Conservation (phyloP, 2,113 vertebrate species). For the Struthio camelus region DNA sequence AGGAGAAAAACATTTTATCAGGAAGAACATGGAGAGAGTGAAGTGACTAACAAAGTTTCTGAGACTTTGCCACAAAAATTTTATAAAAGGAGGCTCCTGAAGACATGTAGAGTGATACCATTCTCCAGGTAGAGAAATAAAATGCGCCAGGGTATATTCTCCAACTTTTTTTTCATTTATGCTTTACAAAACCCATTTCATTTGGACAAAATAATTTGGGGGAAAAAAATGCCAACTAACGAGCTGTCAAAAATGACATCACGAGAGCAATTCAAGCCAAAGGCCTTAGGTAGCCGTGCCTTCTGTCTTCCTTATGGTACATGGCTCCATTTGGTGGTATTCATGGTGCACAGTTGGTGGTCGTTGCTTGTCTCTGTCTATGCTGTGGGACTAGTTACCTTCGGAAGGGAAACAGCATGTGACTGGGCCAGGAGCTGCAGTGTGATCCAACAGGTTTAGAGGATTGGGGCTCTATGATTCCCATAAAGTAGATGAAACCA, state of each 20-base stretch:
- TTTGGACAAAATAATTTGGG: not conserved
- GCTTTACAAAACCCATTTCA: not conserved
- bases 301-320: not conserved
- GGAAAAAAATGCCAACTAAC: not conserved
- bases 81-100: constrained; percentile 33
- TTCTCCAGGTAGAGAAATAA: not conserved
- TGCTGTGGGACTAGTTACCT: too few relatives aligned
- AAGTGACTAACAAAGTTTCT: constrained; percentile 56
- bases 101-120: constrained; percentile 33
- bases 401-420: too few relatives aligned
- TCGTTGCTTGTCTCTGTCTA: not conserved
- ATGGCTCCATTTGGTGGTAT: not conserved
- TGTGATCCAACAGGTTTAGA: not conserved
- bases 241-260: not conserved
- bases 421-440: not conserved
- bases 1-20: constrained; percentile 66
- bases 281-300: not conserved
- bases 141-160: not conserved
- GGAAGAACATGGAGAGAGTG: constrained; percentile 57
- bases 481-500: not conserved
- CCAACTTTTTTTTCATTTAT: not conserved
- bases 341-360: not conserved
- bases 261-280: not conserved
- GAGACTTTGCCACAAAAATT: constrained; percentile 10
- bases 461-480: not conserved